Percentiles rank a stretch among this genome's conserved stretches.
These are phyloP conservation scores for Trissolcus basalis DNA, from an alignment of 1,140 invertebrate genomes.

Conservation along the genomic window DNA sequence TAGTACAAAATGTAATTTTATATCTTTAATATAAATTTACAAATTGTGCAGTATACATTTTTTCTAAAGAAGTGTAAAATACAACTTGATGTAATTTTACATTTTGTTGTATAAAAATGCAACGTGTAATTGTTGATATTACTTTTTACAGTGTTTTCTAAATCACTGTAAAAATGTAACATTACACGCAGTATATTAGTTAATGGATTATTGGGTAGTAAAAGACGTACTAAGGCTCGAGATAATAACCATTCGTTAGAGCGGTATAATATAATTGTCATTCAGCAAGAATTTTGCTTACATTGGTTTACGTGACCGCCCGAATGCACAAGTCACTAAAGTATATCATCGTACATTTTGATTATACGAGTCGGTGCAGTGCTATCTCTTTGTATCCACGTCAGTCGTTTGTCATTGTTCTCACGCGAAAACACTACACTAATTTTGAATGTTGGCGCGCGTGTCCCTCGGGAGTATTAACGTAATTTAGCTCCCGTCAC, in stretches of 20 bases:
- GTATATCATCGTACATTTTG: constrained; percentile 63
- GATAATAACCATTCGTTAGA: constrained; percentile 53
- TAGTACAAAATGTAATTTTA: too few relatives aligned
- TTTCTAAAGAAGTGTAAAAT: too few relatives aligned
- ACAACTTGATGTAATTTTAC: too few relatives aligned
- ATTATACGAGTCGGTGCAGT: constrained; percentile 54
- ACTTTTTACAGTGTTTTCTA: too few relatives aligned
- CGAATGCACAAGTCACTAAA: constrained; percentile 56
- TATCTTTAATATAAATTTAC: too few relatives aligned
- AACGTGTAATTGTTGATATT: too few relatives aligned
- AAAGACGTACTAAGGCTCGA: constrained; percentile 36
- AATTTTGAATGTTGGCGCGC: constrained; percentile 11
- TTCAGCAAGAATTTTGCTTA: constrained; percentile 51
- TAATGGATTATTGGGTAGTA: constrained; percentile 43
- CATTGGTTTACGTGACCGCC: constrained; percentile 64
- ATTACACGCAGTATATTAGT: too few relatives aligned
- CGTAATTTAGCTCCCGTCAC: not conserved
- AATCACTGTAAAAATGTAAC: too few relatives aligned
- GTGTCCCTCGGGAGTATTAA: constrained; percentile 7
- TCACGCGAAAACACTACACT: constrained; percentile 22
- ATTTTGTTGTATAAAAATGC: too few relatives aligned
- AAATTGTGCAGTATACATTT: too few relatives aligned
- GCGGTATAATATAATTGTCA: too few relatives aligned
- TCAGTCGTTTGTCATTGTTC: constrained; percentile 61
- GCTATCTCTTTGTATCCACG: constrained; percentile 51